phyloP scores from a whole-genome alignment of 2,797 vertebrate species.

The Neomorphus geoffroyi region DNA sequence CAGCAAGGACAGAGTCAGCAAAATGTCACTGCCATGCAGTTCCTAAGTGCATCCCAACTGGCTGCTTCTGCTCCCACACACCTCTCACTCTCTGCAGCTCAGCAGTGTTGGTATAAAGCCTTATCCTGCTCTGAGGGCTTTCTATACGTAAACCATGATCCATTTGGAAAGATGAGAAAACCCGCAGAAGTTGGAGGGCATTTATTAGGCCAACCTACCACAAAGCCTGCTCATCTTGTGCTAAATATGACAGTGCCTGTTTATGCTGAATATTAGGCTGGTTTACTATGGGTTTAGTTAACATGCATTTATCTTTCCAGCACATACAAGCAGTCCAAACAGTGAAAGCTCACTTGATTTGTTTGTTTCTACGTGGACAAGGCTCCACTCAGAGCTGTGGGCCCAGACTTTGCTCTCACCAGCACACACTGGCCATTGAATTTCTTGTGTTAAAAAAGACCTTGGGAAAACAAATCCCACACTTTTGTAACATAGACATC shows the following conservation, averaged over 20 bases:
- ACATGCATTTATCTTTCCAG: not conserved
- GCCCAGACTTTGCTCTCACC: not conserved
- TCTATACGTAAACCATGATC: not conserved
- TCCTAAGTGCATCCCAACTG: not conserved
- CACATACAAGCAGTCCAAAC: not conserved
- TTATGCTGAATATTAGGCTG: not conserved
- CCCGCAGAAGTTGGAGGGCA: not conserved
- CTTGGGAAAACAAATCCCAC: not conserved
- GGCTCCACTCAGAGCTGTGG: not conserved
- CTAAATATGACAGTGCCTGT: not conserved
- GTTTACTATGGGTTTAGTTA: not conserved
- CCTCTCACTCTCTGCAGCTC: not conserved
- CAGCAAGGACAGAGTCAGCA: not conserved
- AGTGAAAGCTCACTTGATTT: not conserved
- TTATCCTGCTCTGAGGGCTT: not conserved
- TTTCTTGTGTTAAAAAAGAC: not conserved
- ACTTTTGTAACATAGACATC: not conserved
- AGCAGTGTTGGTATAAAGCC: not conserved
- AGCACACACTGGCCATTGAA: not conserved
- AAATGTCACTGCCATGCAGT: not conserved
- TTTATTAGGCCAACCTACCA: not conserved
- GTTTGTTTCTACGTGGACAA: not conserved
- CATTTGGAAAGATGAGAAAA: not conserved
- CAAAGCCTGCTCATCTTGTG: not conserved
- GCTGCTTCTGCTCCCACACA: not conserved